Base-by-base conservation (phyloP, 1,140 invertebrate genomes). In the Pomacea maculata region DNA sequence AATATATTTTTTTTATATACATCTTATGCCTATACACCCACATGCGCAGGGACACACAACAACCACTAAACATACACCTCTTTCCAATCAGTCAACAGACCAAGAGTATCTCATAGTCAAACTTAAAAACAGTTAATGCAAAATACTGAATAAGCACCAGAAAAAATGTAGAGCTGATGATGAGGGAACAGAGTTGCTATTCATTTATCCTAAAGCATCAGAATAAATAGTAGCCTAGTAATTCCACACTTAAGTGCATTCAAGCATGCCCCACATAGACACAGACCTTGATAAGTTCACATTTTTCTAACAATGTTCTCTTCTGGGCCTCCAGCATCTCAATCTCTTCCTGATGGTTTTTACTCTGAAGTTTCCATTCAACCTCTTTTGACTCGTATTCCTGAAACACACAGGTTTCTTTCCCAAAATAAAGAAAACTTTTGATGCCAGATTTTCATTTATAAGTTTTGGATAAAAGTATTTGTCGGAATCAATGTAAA, bases 201-300 rank as follows among this genome's bases (percentile, higher is more conserved):
- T 25, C 25, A 67, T 25, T 2, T 25, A 25, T 21, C 25, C 25
- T 2, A 67, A 21, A 21, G 19, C 25, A 25, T 7, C 65, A 21
- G 6, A 67, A 67, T 21, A 19, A 67, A 21, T 67, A 6, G 25
- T 25, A 21, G 65, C 25, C 25, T 25, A 67, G 19, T 29, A 72
- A 72, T 72, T 25, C 15, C 70, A 72, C 70, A 72, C 70, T 72
- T 15, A 29, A 21, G 5, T 19, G 14, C 70, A 29, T 25, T 72
- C 25, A 19, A 72, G 52, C 15, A 21, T 17, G 21, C 34, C 25
- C 71, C 45, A 25, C 6, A 64, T n/a, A 78, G 61, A 63, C 21
- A 25, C 54, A 19, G 73, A 87, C 86, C 85, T 87, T 84, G 61
- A 86, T 82, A 81, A 87, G 84, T 77, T 87, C 85, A 85, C 83